Conservation (phyloP, 1,140 invertebrate species). For the Tribolium castaneum region DNA sequence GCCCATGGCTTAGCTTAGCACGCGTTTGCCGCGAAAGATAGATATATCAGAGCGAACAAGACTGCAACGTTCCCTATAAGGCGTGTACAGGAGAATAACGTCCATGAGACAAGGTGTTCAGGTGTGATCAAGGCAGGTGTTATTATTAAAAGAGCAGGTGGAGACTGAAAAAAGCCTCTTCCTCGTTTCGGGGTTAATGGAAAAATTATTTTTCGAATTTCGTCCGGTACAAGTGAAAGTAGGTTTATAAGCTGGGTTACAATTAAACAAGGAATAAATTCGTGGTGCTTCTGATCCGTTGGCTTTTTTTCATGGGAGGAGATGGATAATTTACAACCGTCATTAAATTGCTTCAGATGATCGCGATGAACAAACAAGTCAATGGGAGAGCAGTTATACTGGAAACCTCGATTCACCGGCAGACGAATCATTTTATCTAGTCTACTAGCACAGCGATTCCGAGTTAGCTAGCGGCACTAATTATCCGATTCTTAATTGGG, state of each 20-base stretch:
- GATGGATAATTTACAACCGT: constrained; percentile 31
- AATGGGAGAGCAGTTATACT: constrained; percentile 41
- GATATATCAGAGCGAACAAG: no score
- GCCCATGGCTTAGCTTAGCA: not conserved
- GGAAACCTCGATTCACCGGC: constrained; percentile 38
- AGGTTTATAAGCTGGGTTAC: constrained; percentile 28
- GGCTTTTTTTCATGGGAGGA: not conserved
- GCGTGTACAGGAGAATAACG: not conserved
- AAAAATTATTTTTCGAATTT: not conserved
- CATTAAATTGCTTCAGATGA: constrained; percentile 37
- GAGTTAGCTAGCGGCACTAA: constrained; percentile 28
- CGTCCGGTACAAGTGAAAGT: not conserved
- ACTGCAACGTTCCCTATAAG: not conserved
- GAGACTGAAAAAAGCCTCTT: not conserved
- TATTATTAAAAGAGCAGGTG: constrained; percentile 3
- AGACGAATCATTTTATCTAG: constrained; percentile 40
- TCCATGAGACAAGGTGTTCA: constrained; percentile 6
- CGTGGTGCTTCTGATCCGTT: not conserved
- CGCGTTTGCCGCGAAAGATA: not conserved
- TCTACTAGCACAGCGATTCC: constrained; percentile 38
- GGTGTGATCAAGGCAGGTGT: constrained; percentile 18
- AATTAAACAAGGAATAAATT: constrained; percentile 18
- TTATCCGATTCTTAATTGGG: constrained; percentile 26
- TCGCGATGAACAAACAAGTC: constrained; percentile 39
- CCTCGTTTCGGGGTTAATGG: constrained; percentile 3